phyloP scores from a whole-genome alignment of 1,140 invertebrate species.

The Anthonomus grandis region DNA sequence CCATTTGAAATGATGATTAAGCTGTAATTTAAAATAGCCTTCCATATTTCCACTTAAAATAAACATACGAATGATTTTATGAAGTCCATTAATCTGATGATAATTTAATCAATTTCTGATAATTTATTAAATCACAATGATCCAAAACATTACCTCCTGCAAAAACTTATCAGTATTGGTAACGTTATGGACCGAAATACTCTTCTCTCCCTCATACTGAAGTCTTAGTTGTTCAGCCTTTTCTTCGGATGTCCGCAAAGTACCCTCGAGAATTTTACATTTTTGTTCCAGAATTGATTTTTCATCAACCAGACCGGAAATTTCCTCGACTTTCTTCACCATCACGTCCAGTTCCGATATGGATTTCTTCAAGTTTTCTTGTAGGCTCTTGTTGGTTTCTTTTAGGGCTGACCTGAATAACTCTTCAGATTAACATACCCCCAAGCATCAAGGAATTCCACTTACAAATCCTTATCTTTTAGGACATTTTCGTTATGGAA shows the following conservation, averaged over 20 bases:
- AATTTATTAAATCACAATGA: too few relatives aligned
- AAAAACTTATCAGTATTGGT: conserved; percentile 4
- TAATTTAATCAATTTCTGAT: too few relatives aligned
- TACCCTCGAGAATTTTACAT: conserved; percentile 11
- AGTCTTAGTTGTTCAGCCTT: conserved; percentile 16
- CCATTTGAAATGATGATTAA: background rate
- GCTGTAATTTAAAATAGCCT: background rate
- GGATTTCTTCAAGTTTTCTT: conserved; percentile 24
- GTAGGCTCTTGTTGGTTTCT: conserved; percentile 17
- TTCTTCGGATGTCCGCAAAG: conserved; percentile 7
- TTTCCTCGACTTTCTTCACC: conserved; percentile 25
- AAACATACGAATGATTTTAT: background rate
- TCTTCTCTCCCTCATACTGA: conserved; percentile 18
- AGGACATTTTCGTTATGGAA: conserved; percentile 13
- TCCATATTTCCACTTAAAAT: background rate
- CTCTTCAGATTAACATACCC: too few relatives aligned
- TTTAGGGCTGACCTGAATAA: conserved; percentile 20
- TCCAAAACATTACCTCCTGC: conserved; percentile 9
- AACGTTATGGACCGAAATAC: conserved; percentile 8
- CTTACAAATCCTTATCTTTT: conserved; percentile 32
- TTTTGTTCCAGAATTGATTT: conserved; percentile 17
- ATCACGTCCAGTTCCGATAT: conserved; percentile 21
- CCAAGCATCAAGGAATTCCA: too few relatives aligned
- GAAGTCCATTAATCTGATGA: too few relatives aligned
- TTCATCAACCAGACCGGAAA: background rate